A percentile compares a stretch with the other conserved stretches of the same genome.
Evolutionary conservation across 2,113 vertebrate species (phyloP).

Genomic region (Psittacus erithacus): DNA sequence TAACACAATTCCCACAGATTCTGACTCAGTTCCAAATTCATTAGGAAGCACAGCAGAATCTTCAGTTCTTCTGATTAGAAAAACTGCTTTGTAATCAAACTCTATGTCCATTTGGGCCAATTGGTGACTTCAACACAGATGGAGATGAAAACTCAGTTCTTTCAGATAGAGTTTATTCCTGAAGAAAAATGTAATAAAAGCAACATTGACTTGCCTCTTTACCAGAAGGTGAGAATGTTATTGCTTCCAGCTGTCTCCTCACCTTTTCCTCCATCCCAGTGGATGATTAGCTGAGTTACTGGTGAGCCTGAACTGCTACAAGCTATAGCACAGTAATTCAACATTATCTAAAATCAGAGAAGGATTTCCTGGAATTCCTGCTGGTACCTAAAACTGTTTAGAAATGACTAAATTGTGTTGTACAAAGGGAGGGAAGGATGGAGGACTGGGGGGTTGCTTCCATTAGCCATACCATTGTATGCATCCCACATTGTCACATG

Average conservation of each 20-base stretch:
- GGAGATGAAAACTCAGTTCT: not conserved
- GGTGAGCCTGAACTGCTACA: not conserved
- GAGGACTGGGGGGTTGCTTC: not conserved
- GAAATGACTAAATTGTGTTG: not conserved
- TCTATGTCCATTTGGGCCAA: not conserved
- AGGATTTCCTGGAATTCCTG: not conserved
- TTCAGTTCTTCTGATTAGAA: not conserved
- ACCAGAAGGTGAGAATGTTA: not conserved
- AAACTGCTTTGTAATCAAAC: not conserved
- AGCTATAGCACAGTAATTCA: not conserved
- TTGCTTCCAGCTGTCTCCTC: not conserved
- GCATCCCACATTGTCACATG: not conserved
- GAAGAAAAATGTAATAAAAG: not conserved
- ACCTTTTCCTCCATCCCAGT: not conserved
- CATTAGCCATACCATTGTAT: not conserved
- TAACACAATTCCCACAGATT: not conserved
- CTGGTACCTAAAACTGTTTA: not conserved
- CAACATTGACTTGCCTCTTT: accelerated
- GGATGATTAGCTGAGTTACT: not conserved
- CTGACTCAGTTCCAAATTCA: not conserved
- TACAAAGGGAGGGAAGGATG: not conserved
- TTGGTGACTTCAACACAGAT: not conserved
- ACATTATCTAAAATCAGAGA: not conserved
- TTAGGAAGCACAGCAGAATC: not conserved
- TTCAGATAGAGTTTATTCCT: not conserved